A percentile compares a stretch with the other conserved stretches of the same genome.
phyloP scores from a whole-genome alignment of 2,113 vertebrate genomes.

The Irena cyanogastra region DNA sequence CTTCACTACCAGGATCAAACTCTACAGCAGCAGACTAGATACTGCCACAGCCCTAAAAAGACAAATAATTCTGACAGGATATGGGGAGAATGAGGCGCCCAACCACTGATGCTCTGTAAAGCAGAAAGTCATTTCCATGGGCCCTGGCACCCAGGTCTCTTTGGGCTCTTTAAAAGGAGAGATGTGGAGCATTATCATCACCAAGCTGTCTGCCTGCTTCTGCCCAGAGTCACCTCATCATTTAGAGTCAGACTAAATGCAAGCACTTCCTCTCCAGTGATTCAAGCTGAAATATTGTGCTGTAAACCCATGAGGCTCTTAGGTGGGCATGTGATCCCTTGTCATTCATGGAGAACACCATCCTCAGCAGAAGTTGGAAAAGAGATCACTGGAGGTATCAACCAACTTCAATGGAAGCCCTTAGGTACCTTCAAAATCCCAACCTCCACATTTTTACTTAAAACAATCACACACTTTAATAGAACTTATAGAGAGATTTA shows the following conservation, averaged over 20 bases:
- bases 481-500: too few relatives aligned
- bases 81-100: not conserved
- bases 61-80: not conserved
- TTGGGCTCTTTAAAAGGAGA: not conserved
- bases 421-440: not conserved
- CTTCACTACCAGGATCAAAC: not conserved
- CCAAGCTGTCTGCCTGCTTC: not conserved
- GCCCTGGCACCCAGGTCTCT: not conserved
- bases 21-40: not conserved
- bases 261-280: not conserved
- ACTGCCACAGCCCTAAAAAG: not conserved
- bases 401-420: not conserved
- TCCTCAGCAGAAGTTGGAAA: not conserved
- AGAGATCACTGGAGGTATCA: not conserved
- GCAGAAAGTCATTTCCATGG: not conserved
- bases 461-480: not conserved
- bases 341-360: not conserved
- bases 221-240: not conserved
- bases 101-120: not conserved
- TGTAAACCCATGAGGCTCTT: not conserved
- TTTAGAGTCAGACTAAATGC: not conserved
- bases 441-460: not conserved
- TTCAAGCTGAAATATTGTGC: not conserved
- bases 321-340: fast-evolving
- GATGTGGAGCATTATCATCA: not conserved